phyloP scores from a whole-genome alignment of 2,888 invertebrate species.

The Aricia artaxerxes region DNA sequence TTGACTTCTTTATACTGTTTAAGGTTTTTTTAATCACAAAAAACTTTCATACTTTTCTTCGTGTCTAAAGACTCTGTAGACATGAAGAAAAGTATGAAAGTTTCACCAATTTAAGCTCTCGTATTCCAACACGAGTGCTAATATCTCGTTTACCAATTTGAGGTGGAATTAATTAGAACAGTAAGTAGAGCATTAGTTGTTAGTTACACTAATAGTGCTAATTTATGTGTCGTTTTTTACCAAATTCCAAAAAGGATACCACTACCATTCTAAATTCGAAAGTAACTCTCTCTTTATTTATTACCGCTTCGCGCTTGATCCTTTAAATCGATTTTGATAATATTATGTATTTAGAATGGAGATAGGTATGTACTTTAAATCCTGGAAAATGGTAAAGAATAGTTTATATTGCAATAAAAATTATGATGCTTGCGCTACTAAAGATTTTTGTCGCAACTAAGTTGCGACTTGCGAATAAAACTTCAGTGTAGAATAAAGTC shows the following conservation, averaged over 20 bases:
- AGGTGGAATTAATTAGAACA: slow-evolving; percentile 41
- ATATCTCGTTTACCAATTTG: slow-evolving; percentile 39
- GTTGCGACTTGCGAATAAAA: neutral
- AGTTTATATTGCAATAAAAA: too few relatives aligned
- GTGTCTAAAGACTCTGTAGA: too few relatives aligned
- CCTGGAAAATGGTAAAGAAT: too few relatives aligned
- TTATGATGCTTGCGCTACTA: neutral
- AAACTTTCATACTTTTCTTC: too few relatives aligned
- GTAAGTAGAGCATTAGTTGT: slow-evolving; percentile 38
- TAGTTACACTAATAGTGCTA: slow-evolving; percentile 34
- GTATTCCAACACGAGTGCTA: neutral
- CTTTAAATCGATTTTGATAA: neutral
- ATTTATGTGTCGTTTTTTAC: neutral
- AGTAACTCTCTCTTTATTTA: neutral
- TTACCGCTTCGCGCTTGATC: neutral
- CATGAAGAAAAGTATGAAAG: neutral
- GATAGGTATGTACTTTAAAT: too few relatives aligned
- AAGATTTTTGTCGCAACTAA: neutral
- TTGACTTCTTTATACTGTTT: too few relatives aligned
- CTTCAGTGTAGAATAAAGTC: neutral
- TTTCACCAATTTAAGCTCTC: slow-evolving; percentile 12
- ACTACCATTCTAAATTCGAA: too few relatives aligned
- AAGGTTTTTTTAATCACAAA: too few relatives aligned
- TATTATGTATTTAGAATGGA: too few relatives aligned
- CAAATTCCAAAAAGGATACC: neutral